Conservation (phyloP, 2,888 invertebrate species). For the Acleris laterana region DNA sequence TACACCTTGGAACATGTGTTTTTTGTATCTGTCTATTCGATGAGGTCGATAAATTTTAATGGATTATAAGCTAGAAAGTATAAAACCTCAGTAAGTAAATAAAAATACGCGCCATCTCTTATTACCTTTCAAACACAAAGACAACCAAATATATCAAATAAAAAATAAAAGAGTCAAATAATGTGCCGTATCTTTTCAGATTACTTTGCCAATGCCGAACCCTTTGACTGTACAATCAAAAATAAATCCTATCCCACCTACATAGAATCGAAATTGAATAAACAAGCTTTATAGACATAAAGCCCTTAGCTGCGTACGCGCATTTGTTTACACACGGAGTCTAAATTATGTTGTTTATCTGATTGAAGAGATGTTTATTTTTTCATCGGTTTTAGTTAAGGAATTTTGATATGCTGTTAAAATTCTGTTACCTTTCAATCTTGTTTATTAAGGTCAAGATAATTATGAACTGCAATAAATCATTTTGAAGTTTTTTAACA, state of each 20-base stretch:
- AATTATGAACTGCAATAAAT: neutral
- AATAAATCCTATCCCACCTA: neutral
- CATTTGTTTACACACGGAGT: conserved; percentile 27
- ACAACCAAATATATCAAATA: conserved; percentile 7
- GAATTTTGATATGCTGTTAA: conserved; percentile 33
- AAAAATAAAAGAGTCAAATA: conserved; percentile 8
- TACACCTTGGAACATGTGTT: no score
- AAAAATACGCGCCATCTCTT: neutral
- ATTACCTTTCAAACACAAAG: neutral
- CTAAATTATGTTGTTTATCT: conserved; percentile 36
- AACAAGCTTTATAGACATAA: neutral
- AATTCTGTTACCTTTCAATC: conserved; percentile 1
- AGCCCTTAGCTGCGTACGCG: neutral
- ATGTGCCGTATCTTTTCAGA: conserved; percentile 5
- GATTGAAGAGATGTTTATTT: conserved; percentile 33
- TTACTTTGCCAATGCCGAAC: conserved; percentile 15
- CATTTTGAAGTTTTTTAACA: neutral
- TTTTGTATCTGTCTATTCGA: no score
- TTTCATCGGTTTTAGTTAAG: conserved; percentile 21
- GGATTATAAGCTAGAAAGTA: no score
- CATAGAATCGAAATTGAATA: neutral
- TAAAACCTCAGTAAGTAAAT: no score
- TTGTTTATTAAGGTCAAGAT: neutral
- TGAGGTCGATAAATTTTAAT: no score
- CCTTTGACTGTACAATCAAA: neutral